These are phyloP conservation scores for Mya arenaria DNA, from an alignment of 1,140 invertebrate genomes.

Conservation along the genomic window DNA sequence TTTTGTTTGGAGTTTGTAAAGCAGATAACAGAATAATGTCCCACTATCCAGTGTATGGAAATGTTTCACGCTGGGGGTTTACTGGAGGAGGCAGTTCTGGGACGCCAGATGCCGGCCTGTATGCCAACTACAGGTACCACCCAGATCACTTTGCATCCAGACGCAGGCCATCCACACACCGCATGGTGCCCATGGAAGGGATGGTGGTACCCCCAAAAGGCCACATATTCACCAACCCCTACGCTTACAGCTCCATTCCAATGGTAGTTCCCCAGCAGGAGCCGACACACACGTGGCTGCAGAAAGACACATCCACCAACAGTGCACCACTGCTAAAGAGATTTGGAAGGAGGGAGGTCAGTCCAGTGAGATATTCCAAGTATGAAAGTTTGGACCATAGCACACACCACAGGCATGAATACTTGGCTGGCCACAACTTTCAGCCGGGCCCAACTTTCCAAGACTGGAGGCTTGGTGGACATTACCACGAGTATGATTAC, in stretches of 20 bases:
- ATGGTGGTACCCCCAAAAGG: constrained; percentile 10
- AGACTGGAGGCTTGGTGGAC: not conserved
- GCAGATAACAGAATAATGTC: too few species aligned
- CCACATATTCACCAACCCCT: constrained; percentile 1
- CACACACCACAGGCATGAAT: constrained; percentile 36
- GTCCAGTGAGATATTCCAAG: not conserved
- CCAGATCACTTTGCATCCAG: constrained; percentile 10
- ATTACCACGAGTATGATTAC: not conserved
- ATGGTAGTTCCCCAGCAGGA: too few species aligned
- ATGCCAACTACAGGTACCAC: not conserved
- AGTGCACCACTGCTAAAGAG: constrained; percentile 8
- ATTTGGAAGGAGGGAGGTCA: not conserved
- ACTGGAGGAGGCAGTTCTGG: constrained; percentile 3
- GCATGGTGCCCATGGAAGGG: not conserved
- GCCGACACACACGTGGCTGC: not conserved
- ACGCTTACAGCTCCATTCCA: constrained; percentile 1
- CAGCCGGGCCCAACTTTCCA: not conserved
- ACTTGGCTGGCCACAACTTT: constrained; percentile 26
- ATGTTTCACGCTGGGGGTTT: constrained; percentile 51
- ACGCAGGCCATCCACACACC: not conserved
- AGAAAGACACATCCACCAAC: constrained; percentile 15
- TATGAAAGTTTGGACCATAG: constrained; percentile 29
- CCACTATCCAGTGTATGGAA: constrained; percentile 48
- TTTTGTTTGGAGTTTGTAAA: too few species aligned
- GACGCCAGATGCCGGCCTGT: not conserved